Conservation (phyloP, 2,797 vertebrate genomes). For the Pipistrellus pipistrellus region DNA sequence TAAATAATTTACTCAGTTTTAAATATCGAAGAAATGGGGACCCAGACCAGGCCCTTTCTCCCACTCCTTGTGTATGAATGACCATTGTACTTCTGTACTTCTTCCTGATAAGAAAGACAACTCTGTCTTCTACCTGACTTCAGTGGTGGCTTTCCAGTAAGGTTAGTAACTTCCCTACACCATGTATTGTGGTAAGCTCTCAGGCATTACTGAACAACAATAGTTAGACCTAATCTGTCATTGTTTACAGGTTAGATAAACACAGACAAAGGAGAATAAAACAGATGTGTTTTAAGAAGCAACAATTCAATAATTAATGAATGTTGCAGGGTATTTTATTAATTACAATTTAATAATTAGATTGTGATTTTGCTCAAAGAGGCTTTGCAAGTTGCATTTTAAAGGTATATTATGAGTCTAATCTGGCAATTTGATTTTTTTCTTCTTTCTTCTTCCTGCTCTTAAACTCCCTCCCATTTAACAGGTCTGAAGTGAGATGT, state of each 20-base stretch:
- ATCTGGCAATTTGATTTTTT: constrained; percentile 57
- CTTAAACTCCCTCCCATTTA: neutral
- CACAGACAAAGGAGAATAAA: constrained; percentile 31
- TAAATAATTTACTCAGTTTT: neutral
- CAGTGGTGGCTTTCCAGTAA: neutral
- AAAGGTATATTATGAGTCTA: constrained; percentile 22
- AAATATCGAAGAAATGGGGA: neutral
- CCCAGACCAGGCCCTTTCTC: neutral
- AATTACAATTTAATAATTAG: constrained; percentile 64
- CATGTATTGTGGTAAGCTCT: neutral
- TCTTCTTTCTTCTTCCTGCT: neutral
- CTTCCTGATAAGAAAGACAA: neutral
- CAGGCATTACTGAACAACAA: neutral
- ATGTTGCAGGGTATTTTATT: neutral
- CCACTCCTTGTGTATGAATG: neutral
- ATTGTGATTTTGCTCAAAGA: constrained; percentile 43
- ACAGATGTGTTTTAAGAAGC: constrained; percentile 18
- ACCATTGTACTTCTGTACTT: neutral
- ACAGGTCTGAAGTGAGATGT: constrained; percentile 20
- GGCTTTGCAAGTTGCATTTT: constrained; percentile 34
- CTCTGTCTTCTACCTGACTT: neutral
- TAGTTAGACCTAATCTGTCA: neutral
- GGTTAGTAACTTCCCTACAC: neutral
- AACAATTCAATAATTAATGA: constrained; percentile 20
- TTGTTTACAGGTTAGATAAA: neutral